Conservation (phyloP, 2,113 vertebrate species). For the Grammomys dolichurus region DNA sequence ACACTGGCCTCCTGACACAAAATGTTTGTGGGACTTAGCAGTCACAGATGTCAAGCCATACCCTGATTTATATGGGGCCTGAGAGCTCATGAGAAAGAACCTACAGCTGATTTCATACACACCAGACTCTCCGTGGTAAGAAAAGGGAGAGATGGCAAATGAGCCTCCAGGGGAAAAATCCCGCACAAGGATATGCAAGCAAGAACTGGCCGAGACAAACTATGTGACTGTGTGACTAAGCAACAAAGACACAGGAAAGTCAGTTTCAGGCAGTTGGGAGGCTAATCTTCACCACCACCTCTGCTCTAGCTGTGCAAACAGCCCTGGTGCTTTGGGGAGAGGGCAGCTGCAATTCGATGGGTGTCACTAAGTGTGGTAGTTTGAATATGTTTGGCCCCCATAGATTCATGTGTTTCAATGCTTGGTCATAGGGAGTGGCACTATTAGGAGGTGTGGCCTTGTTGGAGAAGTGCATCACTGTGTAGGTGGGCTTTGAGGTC, state of each 20-base stretch:
- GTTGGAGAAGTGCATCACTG: too few species aligned
- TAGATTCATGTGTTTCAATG: too few species aligned
- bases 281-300: background rate
- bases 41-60: slow-evolving; percentile 30
- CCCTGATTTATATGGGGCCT: background rate
- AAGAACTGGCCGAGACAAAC: background rate
- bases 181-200: background rate
- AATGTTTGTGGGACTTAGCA: slow-evolving; percentile 36
- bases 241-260: background rate
- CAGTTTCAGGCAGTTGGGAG: background rate
- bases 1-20: background rate
- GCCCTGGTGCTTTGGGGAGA: background rate
- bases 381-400: too few species aligned
- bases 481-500: too few species aligned
- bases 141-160: background rate
- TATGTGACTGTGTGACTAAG: background rate
- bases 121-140: background rate
- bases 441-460: too few species aligned
- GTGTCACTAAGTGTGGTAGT: background rate
- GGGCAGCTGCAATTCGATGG: background rate
- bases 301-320: background rate
- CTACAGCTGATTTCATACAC: slow-evolving; percentile 5
- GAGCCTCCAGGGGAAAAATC: background rate
- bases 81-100: background rate
- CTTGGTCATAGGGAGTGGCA: too few species aligned